phyloP scores from a whole-genome alignment of 1,140 invertebrate species.

The Aphidius ervi region DNA sequence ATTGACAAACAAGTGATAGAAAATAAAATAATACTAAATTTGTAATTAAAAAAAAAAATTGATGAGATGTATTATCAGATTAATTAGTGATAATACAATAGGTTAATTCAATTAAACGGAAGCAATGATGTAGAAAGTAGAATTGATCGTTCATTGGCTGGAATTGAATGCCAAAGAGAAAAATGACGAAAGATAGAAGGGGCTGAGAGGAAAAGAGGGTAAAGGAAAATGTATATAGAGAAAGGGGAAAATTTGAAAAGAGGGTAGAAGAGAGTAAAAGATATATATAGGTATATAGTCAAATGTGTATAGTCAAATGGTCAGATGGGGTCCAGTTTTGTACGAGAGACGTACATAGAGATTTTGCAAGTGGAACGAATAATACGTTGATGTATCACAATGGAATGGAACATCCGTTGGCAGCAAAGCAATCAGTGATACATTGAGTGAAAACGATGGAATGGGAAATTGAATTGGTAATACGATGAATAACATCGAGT shows the following conservation, averaged over 20 bases:
- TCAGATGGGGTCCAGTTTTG: no score
- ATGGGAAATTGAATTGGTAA: constrained; percentile 16
- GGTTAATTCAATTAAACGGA: constrained; percentile 10
- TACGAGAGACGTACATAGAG: no score
- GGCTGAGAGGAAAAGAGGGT: constrained; percentile 1
- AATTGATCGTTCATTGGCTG: constrained; percentile 10
- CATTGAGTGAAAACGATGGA: constrained; percentile 16
- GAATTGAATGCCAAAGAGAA: constrained; percentile 13
- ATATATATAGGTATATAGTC: no score
- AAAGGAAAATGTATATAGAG: constrained; percentile 1
- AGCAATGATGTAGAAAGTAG: constrained; percentile 11
- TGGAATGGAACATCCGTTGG: constrained; percentile 16
- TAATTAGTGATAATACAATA: neutral
- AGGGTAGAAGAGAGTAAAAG: neutral
- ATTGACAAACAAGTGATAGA: no score
- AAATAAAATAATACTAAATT: no score
- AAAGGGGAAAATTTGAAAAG: neutral
- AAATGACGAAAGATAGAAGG: constrained; percentile 2
- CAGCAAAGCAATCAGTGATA: constrained; percentile 16
- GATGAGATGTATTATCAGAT: no score
- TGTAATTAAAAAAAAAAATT: no score
- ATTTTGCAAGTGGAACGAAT: constrained; percentile 3
- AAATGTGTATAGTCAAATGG: no score
- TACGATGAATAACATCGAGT: constrained; percentile 14
- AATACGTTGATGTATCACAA: constrained; percentile 16